A percentile compares a stretch with the other conserved stretches of the same genome.
These are phyloP conservation scores for Meloidogyne hapla DNA, from an alignment of 1,140 invertebrate species.

Conservation along the genomic window DNA sequence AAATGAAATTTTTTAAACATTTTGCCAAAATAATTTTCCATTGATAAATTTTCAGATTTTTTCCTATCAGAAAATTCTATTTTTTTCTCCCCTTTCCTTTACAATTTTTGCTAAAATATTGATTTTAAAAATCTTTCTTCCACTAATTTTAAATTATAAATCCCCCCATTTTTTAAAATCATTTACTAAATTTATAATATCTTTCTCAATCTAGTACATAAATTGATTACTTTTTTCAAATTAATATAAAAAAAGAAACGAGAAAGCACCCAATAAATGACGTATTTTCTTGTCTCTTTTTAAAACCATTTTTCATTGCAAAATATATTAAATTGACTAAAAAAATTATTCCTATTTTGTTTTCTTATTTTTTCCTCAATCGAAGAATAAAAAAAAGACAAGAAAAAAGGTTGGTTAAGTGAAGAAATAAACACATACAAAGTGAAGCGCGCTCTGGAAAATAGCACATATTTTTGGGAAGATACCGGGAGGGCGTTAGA, in stretches of 20 bases:
- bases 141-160: too few relatives aligned
- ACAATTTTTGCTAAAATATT: too few relatives aligned
- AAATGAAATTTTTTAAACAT: too few relatives aligned
- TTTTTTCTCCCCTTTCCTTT: too few relatives aligned
- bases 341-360: not conserved
- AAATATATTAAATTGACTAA: not conserved
- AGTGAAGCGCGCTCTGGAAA: conserved; percentile 2
- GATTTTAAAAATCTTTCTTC: too few relatives aligned
- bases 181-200: too few relatives aligned
- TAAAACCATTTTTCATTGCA: not conserved
- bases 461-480: not conserved
- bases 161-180: too few relatives aligned
- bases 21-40: too few relatives aligned
- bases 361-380: not conserved
- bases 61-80: too few relatives aligned
- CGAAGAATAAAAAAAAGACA: not conserved
- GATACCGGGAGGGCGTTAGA: conserved; percentile 1
- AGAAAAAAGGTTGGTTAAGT: conserved; percentile 2
- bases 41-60: too few relatives aligned
- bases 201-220: not conserved
- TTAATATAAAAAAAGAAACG: not conserved
- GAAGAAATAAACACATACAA: conserved; percentile 1
- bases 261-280: not conserved
- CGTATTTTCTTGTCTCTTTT: not conserved
- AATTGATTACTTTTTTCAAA: not conserved